A percentile compares a stretch with the other conserved stretches of the same genome.
These are phyloP conservation scores for Odobenus rosmarus DNA, from an alignment of 2,113 vertebrate species.

Conservation along the genomic window DNA sequence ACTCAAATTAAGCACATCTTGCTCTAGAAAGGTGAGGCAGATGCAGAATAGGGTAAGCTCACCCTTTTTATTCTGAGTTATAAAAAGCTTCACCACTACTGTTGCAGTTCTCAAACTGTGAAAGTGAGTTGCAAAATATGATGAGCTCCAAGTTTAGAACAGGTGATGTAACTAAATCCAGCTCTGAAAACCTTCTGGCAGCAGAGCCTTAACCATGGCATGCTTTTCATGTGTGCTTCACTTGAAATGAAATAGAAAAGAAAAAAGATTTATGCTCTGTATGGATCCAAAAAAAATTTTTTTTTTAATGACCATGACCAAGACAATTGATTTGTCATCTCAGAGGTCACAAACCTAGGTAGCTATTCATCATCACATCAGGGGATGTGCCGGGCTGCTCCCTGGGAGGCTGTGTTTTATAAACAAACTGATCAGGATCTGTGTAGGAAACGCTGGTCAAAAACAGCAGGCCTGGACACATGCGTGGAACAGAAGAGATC, in stretches of 20 bases:
- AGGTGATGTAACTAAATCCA: not conserved
- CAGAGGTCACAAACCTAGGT: conserved; percentile 91
- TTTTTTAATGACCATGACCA: conserved; percentile 78
- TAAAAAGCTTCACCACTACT: conserved; percentile 80
- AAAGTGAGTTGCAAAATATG: conserved; percentile 49
- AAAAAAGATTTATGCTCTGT: conserved; percentile 68
- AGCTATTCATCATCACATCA: conserved; percentile 91
- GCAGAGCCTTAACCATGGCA: conserved; percentile 65
- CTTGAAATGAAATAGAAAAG: conserved; percentile 79
- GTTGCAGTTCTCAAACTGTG: conserved; percentile 82
- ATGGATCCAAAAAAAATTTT: conserved; percentile 62
- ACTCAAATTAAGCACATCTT: conserved; percentile 18
- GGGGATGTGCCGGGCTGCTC: conserved; percentile 79
- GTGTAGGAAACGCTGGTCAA: conserved; percentile 89
- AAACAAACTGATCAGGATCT: conserved; percentile 90
- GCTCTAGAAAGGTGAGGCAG: not conserved
- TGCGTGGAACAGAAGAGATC: conserved; percentile 69
- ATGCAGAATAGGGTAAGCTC: not conserved
- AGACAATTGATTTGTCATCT: conserved; percentile 82
- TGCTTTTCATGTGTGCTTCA: conserved; percentile 70
- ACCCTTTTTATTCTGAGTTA: not conserved
- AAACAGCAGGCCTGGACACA: conserved; percentile 89
- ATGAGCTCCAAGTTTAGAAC: conserved; percentile 40
- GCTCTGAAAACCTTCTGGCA: conserved; percentile 63
- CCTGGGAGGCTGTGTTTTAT: conserved; percentile 88